Conservation (phyloP, 2,797 vertebrate genomes). For the Cynodonichthys magdalenae region DNA sequence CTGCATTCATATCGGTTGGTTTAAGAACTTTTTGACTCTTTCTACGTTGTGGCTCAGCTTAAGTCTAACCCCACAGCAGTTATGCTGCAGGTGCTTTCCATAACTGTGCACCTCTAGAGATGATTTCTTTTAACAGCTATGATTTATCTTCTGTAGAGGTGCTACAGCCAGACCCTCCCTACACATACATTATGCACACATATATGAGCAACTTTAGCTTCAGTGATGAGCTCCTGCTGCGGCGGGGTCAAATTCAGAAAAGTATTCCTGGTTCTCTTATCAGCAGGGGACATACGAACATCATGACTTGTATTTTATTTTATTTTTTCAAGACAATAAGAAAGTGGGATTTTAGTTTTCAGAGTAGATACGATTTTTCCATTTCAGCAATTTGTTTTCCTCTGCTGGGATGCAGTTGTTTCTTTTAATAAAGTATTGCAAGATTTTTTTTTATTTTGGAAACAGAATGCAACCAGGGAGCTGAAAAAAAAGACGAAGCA, state of each 20-base stretch:
- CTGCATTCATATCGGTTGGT: constrained; percentile 21
- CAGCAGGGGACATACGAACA: constrained; percentile 41
- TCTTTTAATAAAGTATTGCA: constrained; percentile 10
- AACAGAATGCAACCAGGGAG: constrained; percentile 20
- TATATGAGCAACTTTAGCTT: constrained; percentile 40
- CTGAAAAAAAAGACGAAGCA: constrained; percentile 21
- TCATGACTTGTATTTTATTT: constrained; percentile 5
- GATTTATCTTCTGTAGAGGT: constrained; percentile 50
- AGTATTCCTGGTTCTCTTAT: constrained; percentile 29
- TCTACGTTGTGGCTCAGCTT: constrained; percentile 16
- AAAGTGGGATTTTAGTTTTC: constrained; percentile 7
- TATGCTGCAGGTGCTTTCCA: constrained; percentile 36
- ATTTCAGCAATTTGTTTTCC: constrained; percentile 17
- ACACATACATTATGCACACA: constrained; percentile 52
- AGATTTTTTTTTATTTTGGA: constrained; percentile 6
- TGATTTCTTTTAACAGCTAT: constrained; percentile 40
- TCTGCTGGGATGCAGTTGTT: constrained; percentile 7
- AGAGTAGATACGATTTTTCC: constrained; percentile 11
- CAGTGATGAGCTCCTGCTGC: constrained; percentile 46
- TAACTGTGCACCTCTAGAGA: constrained; percentile 25
- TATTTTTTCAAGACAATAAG: constrained; percentile 8
- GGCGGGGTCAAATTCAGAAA: constrained; percentile 35
- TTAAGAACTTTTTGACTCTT: constrained; percentile 36
- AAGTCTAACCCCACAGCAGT: constrained; percentile 27
- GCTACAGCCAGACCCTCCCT: constrained; percentile 25